A percentile compares a stretch with the other conserved stretches of the same genome.
Conservation (phyloP, 2,888 invertebrate species). For the Leptopilina myrica region DNA sequence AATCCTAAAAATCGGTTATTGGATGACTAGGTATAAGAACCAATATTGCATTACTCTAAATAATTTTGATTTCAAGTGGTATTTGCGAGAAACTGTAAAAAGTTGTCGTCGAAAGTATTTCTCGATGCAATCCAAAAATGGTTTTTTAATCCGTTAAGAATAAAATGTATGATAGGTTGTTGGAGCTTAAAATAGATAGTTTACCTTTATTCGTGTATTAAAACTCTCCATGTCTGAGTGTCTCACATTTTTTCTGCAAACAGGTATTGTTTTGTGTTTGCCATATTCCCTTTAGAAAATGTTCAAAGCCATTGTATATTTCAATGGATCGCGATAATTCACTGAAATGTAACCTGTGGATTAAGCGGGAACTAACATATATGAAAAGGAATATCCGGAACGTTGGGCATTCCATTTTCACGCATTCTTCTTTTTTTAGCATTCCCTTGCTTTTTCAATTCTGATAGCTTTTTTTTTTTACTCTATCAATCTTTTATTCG, state of each 20-base stretch:
- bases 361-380: conserved; percentile 26
- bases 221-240: background rate
- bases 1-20: background rate
- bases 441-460: conserved; percentile 36
- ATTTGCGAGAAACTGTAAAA: background rate
- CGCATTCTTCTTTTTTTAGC: conserved; percentile 32
- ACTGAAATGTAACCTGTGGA: conserved; percentile 35
- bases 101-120: background rate
- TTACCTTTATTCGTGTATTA: background rate
- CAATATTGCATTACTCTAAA: background rate
- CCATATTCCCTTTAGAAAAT: conserved; percentile 13
- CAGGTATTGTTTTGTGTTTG: conserved; percentile 10
- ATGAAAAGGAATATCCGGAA: conserved; percentile 21
- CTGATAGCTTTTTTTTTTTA: conserved; percentile 51
- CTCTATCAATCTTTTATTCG: conserved; percentile 57
- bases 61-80: background rate
- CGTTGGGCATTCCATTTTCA: conserved; percentile 37
- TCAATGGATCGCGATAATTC: conserved; percentile 31
- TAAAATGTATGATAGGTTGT: conserved; percentile 1
- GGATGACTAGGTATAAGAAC: background rate
- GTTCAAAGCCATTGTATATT: conserved; percentile 12
- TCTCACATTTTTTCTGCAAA: conserved; percentile 10
- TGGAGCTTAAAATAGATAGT: conserved; percentile 10
- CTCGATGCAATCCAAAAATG: background rate
- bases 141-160: background rate